Evolutionary conservation across 2,113 vertebrate species (phyloP), one percentile per base, ranked within the genome.

Genomic region (Osmerus mordax): DNA sequence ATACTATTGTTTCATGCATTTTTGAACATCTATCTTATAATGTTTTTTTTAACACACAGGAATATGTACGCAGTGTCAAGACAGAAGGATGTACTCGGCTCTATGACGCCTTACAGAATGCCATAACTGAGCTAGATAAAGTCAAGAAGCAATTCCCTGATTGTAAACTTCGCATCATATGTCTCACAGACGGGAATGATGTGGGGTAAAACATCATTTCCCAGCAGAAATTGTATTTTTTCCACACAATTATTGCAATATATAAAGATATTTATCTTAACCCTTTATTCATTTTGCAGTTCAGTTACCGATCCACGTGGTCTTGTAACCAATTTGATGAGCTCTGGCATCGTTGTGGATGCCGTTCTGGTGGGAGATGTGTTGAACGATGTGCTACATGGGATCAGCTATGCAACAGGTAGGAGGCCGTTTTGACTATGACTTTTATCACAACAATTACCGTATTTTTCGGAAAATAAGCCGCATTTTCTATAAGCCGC

Each of bases 391-490:
- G 78, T 87, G 28, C 72, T 90, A 14, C 86, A 87, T 74, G 89
- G 87, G 59, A 90, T 90, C 73, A 89, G 87, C 75, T 84, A 83
- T 63, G 88, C 78, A 70, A 89, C 89, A 81, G 89, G 89, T 87
- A 72, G n/a, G 68, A 23, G 7, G 8, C 25, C 9, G 3, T 19
- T 3, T 36, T 63, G 18, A 7, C 29, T 12, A 3, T 2, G 14
- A 29, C 32, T 58, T 9, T n/a, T 3, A 61, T 36, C 32, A 36
- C 32, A 36, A 36, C 32, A 36, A 36, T 36, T 7, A 7, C 21
- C 21, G 21, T 21, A 21, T 21, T 21, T 21, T 21, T 21, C 21
- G 21, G 21, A 21, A 21, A 21, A 21, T 21, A 21, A 21, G 21
- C 21, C 21, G 21, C 21, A 21, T 21, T 21, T 21, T 21, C 21